These are phyloP conservation scores for Hipposideros armiger DNA, from an alignment of 2,113 vertebrate genomes.

Conservation along the genomic window DNA sequence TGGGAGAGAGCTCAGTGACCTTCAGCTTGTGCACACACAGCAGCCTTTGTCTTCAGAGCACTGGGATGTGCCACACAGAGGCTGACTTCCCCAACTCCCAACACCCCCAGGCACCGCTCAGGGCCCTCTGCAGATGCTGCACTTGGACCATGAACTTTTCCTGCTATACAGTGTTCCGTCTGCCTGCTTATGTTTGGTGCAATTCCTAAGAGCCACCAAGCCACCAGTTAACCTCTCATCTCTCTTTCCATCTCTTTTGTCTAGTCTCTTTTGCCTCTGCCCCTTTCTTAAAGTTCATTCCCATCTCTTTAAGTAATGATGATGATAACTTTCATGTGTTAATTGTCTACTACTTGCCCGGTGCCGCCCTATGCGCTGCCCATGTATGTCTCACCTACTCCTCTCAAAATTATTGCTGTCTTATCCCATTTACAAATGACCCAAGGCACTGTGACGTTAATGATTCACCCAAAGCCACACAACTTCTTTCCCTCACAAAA, in stretches of 20 bases:
- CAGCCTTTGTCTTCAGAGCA: neutral
- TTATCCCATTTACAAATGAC: neutral
- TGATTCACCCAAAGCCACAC: neutral
- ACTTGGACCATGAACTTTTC: neutral
- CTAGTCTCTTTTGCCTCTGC: neutral
- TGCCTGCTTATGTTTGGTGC: neutral
- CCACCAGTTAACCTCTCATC: neutral
- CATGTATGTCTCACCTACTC: neutral
- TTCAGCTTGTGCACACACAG: neutral
- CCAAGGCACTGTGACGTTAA: neutral
- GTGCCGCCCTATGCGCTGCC: neutral
- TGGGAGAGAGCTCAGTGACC: too few relatives aligned
- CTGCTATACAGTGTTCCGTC: rapidly evolving
- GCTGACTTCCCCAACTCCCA: neutral
- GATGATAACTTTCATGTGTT: too few relatives aligned
- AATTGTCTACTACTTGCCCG: neutral
- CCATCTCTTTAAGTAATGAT: neutral
- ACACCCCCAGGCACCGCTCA: neutral
- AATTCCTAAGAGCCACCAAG: neutral
- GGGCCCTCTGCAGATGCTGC: neutral
- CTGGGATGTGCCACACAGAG: neutral
- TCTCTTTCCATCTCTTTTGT: neutral
- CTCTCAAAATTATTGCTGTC: neutral
- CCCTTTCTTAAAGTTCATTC: neutral
- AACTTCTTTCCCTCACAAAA: neutral